A percentile compares a stretch with the other conserved stretches of the same genome.
Conservation (phyloP, 2,797 vertebrate genomes). For the Aulostomus chinensis region DNA sequence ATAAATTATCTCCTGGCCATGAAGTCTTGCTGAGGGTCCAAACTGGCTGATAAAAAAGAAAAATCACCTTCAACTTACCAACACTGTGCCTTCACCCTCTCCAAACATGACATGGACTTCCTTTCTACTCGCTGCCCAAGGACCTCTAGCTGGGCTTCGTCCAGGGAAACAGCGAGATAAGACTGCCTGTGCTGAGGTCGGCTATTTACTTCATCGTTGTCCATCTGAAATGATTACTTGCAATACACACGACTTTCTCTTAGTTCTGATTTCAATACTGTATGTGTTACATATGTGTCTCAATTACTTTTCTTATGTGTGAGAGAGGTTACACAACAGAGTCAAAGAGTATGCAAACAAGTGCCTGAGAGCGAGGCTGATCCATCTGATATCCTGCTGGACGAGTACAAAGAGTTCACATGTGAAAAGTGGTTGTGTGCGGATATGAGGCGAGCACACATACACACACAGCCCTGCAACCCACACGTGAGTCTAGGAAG, state of each 20-base stretch:
- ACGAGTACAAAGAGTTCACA: too few species aligned
- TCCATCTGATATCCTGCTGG: conserved; percentile 1
- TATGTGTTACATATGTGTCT: conserved; percentile 4
- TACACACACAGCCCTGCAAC: conserved; percentile 13
- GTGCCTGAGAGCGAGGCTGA: background rate
- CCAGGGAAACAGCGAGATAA: conserved; percentile 33
- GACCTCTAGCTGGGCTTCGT: conserved; percentile 64
- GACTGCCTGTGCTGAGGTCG: conserved; percentile 14
- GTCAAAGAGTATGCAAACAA: background rate
- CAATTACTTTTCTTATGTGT: background rate
- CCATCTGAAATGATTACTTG: conserved; percentile 39
- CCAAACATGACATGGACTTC: conserved; percentile 35
- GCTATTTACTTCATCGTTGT: conserved; percentile 20
- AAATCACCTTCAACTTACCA: conserved; percentile 48
- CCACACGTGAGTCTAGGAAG: conserved; percentile 32
- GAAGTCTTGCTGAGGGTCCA: background rate
- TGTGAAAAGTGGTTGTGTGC: too few species aligned
- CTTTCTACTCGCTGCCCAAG: conserved; percentile 45
- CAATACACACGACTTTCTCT: conserved; percentile 11
- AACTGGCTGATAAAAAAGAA: background rate
- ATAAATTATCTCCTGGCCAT: background rate
- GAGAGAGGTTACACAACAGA: conserved; percentile 14
- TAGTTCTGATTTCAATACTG: conserved; percentile 4
- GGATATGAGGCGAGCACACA: conserved; percentile 3
- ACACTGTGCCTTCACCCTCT: conserved; percentile 46